Percentiles rank a stretch among this genome's conserved stretches.
Conservation (phyloP, 2,888 invertebrate genomes). For the Eilema caniola region DNA sequence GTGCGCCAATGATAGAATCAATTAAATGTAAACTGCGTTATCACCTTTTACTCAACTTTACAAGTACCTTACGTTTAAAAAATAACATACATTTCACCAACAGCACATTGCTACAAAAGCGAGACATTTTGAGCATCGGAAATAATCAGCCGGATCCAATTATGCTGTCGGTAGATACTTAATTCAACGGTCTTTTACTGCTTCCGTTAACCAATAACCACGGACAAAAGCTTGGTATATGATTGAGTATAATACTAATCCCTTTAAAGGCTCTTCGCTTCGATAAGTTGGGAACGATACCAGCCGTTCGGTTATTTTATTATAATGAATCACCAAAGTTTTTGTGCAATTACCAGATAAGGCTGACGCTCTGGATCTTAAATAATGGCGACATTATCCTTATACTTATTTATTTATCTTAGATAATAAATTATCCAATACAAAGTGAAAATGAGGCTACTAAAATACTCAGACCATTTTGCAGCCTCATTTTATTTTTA, state of each 20-base stretch:
- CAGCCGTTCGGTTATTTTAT: constrained; percentile 9
- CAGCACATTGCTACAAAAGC: not conserved
- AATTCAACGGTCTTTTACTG: not conserved
- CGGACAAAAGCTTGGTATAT: not conserved
- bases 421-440: not conserved
- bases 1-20: not conserved
- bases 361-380: not conserved
- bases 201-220: not conserved
- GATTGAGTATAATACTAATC: not conserved
- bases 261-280: constrained; percentile 20
- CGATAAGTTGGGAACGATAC: constrained; percentile 14
- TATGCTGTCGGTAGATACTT: not conserved
- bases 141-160: not conserved
- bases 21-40: not conserved
- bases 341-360: constrained; percentile 11
- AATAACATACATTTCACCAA: not conserved
- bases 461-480: not conserved
- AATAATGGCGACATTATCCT: constrained; percentile 3
- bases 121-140: not conserved
- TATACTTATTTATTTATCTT: constrained; percentile 9
- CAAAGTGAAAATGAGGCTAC: constrained; percentile 4
- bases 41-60: not conserved
- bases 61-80: not conserved
- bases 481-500: constrained; percentile 1
- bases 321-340: constrained; percentile 15